Evolutionary conservation across 2,113 vertebrate species (phyloP).

Genomic region (Hippocampus barbouri): DNA sequence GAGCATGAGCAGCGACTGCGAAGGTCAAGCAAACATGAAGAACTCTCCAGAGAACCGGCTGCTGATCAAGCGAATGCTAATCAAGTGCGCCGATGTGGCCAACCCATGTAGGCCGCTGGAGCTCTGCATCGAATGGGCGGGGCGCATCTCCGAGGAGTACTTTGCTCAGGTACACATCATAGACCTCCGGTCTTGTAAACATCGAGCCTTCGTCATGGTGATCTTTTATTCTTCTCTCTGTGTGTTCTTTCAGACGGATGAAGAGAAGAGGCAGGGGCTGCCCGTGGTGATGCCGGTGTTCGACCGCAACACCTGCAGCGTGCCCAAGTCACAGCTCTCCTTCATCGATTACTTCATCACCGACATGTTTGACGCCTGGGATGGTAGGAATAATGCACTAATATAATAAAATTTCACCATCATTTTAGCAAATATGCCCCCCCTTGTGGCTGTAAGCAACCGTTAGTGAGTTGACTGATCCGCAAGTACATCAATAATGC

Average conservation of each 20-base stretch:
- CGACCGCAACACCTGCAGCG: constrained; percentile 92
- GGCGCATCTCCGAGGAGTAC: constrained; percentile 94
- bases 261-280: constrained; percentile 90
- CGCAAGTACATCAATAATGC: too few species aligned
- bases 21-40: constrained; percentile 74
- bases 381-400: constrained; percentile 75
- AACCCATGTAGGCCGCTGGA: constrained; percentile 91
- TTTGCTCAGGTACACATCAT: constrained; percentile 83
- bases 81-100: constrained; percentile 94
- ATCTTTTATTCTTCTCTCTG: neutral
- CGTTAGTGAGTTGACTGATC: too few species aligned
- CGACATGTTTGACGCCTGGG: constrained; percentile 97
- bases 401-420: neutral
- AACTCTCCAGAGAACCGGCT: constrained; percentile 91
- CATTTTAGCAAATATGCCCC: too few species aligned
- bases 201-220: neutral
- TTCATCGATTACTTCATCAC: constrained; percentile 99
- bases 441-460: neutral
- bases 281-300: constrained; percentile 98
- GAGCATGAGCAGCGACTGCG: constrained; percentile 79
- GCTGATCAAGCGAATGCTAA: constrained; percentile 95
- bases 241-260: constrained; percentile 82
- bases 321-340: constrained; percentile 96
- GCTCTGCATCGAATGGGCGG: constrained; percentile 93
- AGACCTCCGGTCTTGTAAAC: neutral